Base-by-base conservation (phyloP, 2,888 invertebrate species). In the Allolobophora icterica region DNA sequence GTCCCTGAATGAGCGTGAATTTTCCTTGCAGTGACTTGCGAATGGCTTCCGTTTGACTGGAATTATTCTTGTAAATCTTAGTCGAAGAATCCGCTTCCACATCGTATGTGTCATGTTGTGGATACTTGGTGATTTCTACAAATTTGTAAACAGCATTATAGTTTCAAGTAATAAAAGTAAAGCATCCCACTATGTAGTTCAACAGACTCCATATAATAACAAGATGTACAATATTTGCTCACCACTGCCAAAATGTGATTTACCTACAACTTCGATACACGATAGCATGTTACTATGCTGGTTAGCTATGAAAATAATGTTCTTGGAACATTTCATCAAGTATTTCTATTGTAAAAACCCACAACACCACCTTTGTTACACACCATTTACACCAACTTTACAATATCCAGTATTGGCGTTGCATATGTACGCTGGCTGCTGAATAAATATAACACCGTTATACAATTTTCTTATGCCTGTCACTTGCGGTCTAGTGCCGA, bases 1-100 rank as follows among this genome's bases (percentile, higher is more conserved):
- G 94, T 30, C 95, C 94, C 71, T 94, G 93, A 17, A 95, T 93
- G 2, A 94, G 92, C 1, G 94, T 94, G 71, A 95, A 94, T 30
- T 93, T 93, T 87, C 94, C 93, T 15, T 91, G 92, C 21, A 94
- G 92, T 45, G 94, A 93, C 34, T 89, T 91, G 33, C 92, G 90
- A 34, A 94, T 92, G 15, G 94, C 94, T 35, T 92, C 91, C 38
- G 93, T 92, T 91, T 94, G 94, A 40, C 91, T 92, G 30, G 92
- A 90, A 92, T 94, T 94, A 58, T 90, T 90, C 90, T 90, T 90
- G 71, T 45, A 58, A 33, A 90, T 90, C 38, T 58, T 45, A 33
- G 45, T 38, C n/a, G 45, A 45, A 34, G 30, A 3, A 24, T 58
- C 38, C 33, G 8, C 58, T 30, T 90, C 83, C 17, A 90, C 52